A percentile compares a stretch with the other conserved stretches of the same genome.
Evolutionary conservation across 2,888 invertebrate species (phyloP).

Genomic region (Orthosia incerta): DNA sequence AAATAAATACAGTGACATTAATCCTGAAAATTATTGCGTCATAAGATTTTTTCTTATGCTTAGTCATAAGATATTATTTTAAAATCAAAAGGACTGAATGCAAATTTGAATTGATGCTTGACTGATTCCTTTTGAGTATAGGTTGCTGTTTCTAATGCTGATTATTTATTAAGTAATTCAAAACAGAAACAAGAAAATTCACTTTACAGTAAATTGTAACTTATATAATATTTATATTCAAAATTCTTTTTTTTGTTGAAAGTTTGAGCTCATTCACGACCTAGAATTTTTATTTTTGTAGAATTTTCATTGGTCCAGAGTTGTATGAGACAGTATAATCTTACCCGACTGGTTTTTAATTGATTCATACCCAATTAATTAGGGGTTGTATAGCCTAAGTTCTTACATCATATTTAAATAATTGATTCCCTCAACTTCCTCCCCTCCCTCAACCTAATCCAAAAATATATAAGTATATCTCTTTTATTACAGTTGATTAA

Average conservation of each 20-base stretch:
- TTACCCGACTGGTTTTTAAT: neutral
- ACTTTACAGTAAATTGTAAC: neutral
- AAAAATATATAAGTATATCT: constrained; percentile 2
- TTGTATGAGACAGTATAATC: neutral
- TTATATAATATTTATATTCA: neutral
- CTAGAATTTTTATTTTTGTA: neutral
- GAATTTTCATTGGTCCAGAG: neutral
- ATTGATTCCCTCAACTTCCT: no score
- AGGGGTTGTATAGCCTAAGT: neutral
- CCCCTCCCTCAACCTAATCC: neutral
- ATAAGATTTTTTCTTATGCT: neutral
- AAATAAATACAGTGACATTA: neutral
- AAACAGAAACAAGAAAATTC: constrained; percentile 1
- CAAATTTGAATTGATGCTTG: neutral
- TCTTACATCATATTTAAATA: neutral
- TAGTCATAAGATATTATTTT: neutral
- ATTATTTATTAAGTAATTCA: neutral
- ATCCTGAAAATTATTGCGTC: neutral
- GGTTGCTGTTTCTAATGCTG: neutral
- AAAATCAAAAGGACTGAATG: neutral
- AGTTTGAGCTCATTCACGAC: neutral
- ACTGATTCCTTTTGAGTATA: neutral
- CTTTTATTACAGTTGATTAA: constrained; percentile 33
- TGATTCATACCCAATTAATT: neutral
- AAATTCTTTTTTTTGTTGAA: neutral